Percentiles rank a stretch among this genome's conserved stretches.
Evolutionary conservation across 1,140 invertebrate species (phyloP).

Genomic region (Trachymyrmex cornetzi): DNA sequence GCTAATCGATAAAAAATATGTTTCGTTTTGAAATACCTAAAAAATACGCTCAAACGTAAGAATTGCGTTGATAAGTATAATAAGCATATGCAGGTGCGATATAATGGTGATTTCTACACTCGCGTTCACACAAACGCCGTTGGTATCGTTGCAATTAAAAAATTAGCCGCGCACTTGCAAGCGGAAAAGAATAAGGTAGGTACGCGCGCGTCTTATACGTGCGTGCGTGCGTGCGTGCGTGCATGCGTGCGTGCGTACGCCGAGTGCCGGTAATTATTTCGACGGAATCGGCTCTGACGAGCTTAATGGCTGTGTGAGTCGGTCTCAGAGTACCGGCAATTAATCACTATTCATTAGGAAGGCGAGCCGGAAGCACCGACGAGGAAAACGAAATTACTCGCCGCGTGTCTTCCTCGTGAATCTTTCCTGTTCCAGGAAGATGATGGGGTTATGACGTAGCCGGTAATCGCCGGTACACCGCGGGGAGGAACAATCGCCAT

Average conservation of each 20-base stretch:
- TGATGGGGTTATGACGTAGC: constrained; percentile 27
- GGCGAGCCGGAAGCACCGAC: constrained; percentile 75
- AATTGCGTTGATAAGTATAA: neutral
- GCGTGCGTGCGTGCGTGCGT: constrained; percentile 54
- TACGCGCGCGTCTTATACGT: constrained; percentile 12
- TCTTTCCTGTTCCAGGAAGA: constrained; percentile 69
- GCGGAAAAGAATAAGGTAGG: constrained; percentile 68
- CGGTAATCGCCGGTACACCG: constrained; percentile 12
- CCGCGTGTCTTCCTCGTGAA: constrained; percentile 67
- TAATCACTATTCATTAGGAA: constrained; percentile 81
- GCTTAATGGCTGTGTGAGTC: constrained; percentile 78
- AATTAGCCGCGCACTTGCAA: constrained; percentile 70
- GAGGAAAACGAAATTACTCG: constrained; percentile 79
- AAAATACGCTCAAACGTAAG: neutral
- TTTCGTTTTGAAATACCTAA: neutral
- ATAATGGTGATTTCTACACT: constrained; percentile 4
- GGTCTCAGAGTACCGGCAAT: constrained; percentile 78
- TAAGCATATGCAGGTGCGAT: constrained; percentile 46
- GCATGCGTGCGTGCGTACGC: constrained; percentile 38
- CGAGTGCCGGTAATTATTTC: constrained; percentile 80
- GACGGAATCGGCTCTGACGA: constrained; percentile 80
- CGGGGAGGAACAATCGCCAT: constrained; percentile 43
- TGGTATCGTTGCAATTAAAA: constrained; percentile 69
- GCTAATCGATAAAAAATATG: neutral
- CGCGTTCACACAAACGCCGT: constrained; percentile 61